A percentile compares a stretch with the other conserved stretches of the same genome.
phyloP scores from a whole-genome alignment of 2,888 invertebrate genomes.

The Oscheius onirici region DNA sequence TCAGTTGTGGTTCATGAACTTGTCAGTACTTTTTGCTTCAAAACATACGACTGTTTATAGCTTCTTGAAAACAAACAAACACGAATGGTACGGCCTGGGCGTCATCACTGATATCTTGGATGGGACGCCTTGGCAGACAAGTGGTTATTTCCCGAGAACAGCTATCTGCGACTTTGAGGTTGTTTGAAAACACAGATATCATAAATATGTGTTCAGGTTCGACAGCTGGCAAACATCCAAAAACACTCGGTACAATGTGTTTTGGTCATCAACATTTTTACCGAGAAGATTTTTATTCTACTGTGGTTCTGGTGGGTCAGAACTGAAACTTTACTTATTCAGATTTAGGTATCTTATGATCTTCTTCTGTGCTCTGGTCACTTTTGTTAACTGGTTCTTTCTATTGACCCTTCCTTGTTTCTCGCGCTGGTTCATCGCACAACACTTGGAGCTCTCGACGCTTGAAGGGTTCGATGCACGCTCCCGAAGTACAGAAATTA shows the following conservation, averaged over 20 bases:
- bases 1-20: conserved; percentile 66
- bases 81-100: conserved; percentile 69
- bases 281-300: conserved; percentile 70
- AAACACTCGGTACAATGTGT: conserved; percentile 71
- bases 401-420: conserved; percentile 66
- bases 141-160: conserved; percentile 62
- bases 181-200: not conserved
- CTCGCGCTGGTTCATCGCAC: conserved; percentile 64
- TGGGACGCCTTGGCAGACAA: conserved; percentile 66
- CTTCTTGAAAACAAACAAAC: conserved; percentile 64
- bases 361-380: conserved; percentile 54
- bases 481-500: conserved; percentile 19
- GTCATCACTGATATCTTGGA: conserved; percentile 63
- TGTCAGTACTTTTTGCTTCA: conserved; percentile 44
- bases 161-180: conserved; percentile 70
- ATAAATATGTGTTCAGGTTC: conserved; percentile 51
- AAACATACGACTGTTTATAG: conserved; percentile 40
- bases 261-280: conserved; percentile 71
- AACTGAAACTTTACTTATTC: not conserved
- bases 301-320: conserved; percentile 65
- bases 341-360: conserved; percentile 64
- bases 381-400: conserved; percentile 66
- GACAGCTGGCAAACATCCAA: conserved; percentile 71
- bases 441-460: conserved; percentile 63
- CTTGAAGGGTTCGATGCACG: conserved; percentile 44